A percentile compares a stretch with the other conserved stretches of the same genome.
phyloP scores from a whole-genome alignment of 64 coral and sea anemone species.

The Montipora sp. region DNA sequence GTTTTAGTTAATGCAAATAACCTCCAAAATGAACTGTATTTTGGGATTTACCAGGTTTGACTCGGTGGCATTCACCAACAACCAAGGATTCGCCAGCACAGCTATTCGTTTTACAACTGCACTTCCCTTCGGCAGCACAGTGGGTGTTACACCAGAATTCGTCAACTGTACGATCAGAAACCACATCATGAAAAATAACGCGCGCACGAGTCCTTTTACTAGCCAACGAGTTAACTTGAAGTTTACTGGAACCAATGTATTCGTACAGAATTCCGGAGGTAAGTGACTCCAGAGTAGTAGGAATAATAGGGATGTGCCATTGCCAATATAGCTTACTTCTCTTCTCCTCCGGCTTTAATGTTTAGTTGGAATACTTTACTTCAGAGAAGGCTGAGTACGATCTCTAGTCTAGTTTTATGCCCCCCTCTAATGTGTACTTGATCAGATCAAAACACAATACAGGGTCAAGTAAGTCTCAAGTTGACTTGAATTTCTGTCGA shows the following conservation, averaged over 20 bases:
- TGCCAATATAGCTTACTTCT: too few relatives aligned
- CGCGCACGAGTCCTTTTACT: slow-evolving; percentile 65
- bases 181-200: neutral
- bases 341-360: too few relatives aligned
- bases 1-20: too few relatives aligned
- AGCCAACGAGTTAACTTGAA: slow-evolving; percentile 65
- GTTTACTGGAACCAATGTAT: slow-evolving; percentile 66
- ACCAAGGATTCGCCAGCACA: slow-evolving; percentile 33
- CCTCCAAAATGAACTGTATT: neutral
- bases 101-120: slow-evolving; percentile 74
- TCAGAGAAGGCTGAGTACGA: too few relatives aligned
- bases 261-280: slow-evolving; percentile 52
- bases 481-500: too few relatives aligned
- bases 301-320: too few relatives aligned
- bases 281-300: neutral
- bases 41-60: slow-evolving; percentile 7
- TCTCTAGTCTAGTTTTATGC: too few relatives aligned
- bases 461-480: too few relatives aligned
- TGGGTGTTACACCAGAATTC: slow-evolving; percentile 57
- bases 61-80: slow-evolving; percentile 43
- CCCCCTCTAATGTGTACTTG: too few relatives aligned
- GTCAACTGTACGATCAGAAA: slow-evolving; percentile 64
- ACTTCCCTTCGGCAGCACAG: slow-evolving; percentile 31
- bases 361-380: too few relatives aligned
- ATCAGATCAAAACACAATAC: too few relatives aligned